Conservation (phyloP, 2,888 invertebrate species). For the Drosophila trichaetosa region DNA sequence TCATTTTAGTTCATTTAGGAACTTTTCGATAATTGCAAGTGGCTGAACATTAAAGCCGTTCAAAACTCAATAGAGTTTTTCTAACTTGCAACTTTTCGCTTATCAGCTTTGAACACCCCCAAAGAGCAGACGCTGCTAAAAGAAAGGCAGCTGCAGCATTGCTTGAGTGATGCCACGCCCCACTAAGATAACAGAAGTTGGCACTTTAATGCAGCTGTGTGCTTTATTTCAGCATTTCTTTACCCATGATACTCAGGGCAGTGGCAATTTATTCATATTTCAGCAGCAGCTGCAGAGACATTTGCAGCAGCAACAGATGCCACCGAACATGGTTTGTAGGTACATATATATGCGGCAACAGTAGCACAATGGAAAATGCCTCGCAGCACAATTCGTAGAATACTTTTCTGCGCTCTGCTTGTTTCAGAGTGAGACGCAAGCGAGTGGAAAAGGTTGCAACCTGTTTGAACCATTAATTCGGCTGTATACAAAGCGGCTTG, state of each 20-base stretch:
- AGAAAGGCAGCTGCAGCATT: neutral
- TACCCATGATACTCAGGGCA: slow-evolving; percentile 10
- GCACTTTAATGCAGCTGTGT: slow-evolving; percentile 43
- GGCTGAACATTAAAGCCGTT: slow-evolving; percentile 24
- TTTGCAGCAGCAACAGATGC: slow-evolving; percentile 13
- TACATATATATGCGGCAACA: slow-evolving; percentile 9
- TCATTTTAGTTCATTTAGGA: slow-evolving; percentile 3
- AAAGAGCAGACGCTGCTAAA: neutral
- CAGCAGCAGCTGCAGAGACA: slow-evolving; percentile 20
- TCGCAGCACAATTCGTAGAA: slow-evolving; percentile 40
- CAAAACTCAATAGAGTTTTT: slow-evolving; percentile 26
- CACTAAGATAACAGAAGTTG: slow-evolving; percentile 26
- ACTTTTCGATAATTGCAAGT: slow-evolving; percentile 30
- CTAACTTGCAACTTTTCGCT: neutral
- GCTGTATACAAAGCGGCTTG: slow-evolving; percentile 64
- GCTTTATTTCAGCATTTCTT: slow-evolving; percentile 15
- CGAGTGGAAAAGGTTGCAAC: slow-evolving; percentile 36
- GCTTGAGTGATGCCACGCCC: neutral
- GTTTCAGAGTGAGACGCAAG: neutral
- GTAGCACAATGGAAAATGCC: slow-evolving; percentile 19
- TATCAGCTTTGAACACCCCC: neutral
- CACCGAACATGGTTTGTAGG: neutral
- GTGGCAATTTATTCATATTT: slow-evolving; percentile 69
- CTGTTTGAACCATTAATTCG: slow-evolving; percentile 64
- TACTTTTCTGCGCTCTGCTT: slow-evolving; percentile 38